These are phyloP conservation scores for Saccopteryx leptura DNA, from an alignment of 2,113 vertebrate genomes.

Conservation along the genomic window DNA sequence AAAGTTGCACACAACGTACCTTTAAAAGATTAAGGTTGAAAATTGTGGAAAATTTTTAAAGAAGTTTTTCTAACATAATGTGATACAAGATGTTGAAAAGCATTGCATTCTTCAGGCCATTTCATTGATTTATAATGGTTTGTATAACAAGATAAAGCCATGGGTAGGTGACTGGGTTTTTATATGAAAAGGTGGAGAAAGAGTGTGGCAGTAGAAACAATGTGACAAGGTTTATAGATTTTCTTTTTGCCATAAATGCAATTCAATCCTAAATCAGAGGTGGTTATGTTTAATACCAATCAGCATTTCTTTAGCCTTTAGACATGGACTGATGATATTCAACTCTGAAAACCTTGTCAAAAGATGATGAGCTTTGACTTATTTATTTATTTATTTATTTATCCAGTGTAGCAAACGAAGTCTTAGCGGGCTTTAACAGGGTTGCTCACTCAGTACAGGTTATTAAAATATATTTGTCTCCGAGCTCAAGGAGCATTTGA, in stretches of 20 bases:
- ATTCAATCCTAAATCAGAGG: neutral
- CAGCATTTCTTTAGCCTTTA: slow-evolving; percentile 28
- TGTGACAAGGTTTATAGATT: neutral
- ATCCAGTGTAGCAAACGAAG: neutral
- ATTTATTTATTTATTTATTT: neutral
- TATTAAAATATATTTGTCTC: neutral
- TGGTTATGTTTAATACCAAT: neutral
- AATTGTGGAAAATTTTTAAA: neutral
- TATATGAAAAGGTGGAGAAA: neutral
- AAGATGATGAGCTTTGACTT: neutral
- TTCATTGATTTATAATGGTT: neutral
- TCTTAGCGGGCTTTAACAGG: neutral
- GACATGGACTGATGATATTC: neutral
- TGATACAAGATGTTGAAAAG: neutral
- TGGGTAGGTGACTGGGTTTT: neutral
- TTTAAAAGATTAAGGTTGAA: neutral
- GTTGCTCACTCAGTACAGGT: neutral
- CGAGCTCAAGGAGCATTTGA: neutral
- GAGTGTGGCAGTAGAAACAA: neutral
- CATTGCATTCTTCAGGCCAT: neutral
- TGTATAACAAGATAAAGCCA: neutral
- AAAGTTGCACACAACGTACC: neutral
- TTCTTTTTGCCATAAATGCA: neutral
- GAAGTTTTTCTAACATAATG: neutral
- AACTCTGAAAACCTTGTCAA: slow-evolving; percentile 22